A percentile compares a stretch with the other conserved stretches of the same genome.
Evolutionary conservation across 2,113 vertebrate species (phyloP).

Genomic region (Prionailurus bengalensis): DNA sequence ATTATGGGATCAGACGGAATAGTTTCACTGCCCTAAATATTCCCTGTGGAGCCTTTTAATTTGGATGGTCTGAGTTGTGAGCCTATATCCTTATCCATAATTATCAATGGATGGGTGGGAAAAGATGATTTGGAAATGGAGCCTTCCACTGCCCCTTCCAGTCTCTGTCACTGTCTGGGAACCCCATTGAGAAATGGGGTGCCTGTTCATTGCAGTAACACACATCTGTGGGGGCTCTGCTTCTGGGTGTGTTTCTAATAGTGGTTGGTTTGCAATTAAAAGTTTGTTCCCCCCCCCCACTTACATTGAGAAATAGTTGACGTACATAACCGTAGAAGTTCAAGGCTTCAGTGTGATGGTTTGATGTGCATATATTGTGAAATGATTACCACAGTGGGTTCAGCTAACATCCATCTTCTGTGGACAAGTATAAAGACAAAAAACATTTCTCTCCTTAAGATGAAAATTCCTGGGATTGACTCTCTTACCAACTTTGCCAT

Average conservation of each 20-base stretch:
- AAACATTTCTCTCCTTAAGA: not conserved
- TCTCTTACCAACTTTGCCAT: not conserved
- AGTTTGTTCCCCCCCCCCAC: not conserved
- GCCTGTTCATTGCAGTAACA: not conserved
- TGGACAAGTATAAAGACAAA: not conserved
- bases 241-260: slow-evolving; percentile 61
- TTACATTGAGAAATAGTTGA: not conserved
- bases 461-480: not conserved
- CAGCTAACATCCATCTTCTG: not conserved
- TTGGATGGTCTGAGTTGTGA: not conserved
- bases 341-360: not conserved
- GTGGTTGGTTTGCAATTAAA: slow-evolving; percentile 80
- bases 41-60: not conserved
- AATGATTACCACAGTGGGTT: not conserved
- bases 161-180: not conserved
- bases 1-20: fast-evolving
- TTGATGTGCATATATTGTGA: not conserved
- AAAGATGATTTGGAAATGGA: not conserved
- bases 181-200: not conserved
- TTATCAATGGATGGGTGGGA: not conserved
- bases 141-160: fast-evolving
- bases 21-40: not conserved
- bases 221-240: not conserved
- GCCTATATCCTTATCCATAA: not conserved
- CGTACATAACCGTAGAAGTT: not conserved